Percentiles rank a stretch among this genome's conserved stretches.
Conservation (phyloP, 2,888 invertebrate species). For the Crioceris asparagi region DNA sequence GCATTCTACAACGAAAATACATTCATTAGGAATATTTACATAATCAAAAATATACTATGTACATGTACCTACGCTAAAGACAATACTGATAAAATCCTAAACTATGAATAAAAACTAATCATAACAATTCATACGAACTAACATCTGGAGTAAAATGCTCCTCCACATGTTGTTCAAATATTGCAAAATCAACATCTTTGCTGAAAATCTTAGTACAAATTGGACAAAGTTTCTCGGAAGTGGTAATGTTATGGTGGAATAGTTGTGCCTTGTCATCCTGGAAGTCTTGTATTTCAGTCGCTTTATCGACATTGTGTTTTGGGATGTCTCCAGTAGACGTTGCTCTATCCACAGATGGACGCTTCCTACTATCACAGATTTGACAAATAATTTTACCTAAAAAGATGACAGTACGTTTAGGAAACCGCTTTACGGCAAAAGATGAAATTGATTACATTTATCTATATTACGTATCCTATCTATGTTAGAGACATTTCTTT, state of each 20-base stretch:
- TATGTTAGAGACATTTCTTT: conserved; percentile 34
- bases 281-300: conserved; percentile 16
- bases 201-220: conserved; percentile 59
- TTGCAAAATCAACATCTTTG: conserved; percentile 46
- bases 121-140: conserved; percentile 23
- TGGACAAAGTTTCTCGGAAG: conserved; percentile 53
- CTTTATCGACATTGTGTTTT: conserved; percentile 19
- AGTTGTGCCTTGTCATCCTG: conserved; percentile 4
- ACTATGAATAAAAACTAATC: no score
- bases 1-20: no score
- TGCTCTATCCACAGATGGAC: conserved; percentile 16
- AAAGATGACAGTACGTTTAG: no score
- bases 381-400: conserved; percentile 18
- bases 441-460: no score
- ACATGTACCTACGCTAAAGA: no score
- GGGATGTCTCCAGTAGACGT: conserved; percentile 20
- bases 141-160: conserved; percentile 57
- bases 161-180: conserved; percentile 67
- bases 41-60: no score
- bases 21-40: no score
- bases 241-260: conserved; percentile 9
- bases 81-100: no score
- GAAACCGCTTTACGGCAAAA: no score
- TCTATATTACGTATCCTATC: conserved; percentile 4
- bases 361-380: conserved; percentile 16